Evolutionary conservation across 2,888 invertebrate genomes (phyloP), one percentile per base, ranked within the genome.

Genomic region (Petrophora chlorosata): DNA sequence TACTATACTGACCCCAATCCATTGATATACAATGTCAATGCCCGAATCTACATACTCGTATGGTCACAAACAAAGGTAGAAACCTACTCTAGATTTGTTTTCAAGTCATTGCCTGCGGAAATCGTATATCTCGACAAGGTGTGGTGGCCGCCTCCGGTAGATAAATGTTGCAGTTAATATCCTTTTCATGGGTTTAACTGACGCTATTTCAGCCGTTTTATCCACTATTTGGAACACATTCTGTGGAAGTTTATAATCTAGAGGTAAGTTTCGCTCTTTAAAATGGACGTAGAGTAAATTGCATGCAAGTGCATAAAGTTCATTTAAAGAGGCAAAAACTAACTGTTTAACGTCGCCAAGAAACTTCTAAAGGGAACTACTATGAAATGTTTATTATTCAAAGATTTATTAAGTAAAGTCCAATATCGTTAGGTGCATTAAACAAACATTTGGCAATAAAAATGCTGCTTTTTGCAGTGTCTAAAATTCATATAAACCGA

Each of bases 101-200:
- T 62, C 59, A 63, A 68, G 62, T 70, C 69, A 64, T 67, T 69
- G 64, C 62, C 55, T 65, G 63, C 66, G 65, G 56, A 67, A 62
- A 65, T 61, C 67, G 64, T 74, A 68, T 73, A 70, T 73, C 66
- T 66, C 53, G 57, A 51, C 61, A 54, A 72, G 69, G 65, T 65
- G 67, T 60, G 63, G 61, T 64, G 42, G 60, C 61, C 62, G 59
- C 58, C 61, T 57, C 58, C 47, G 49, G 53, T 63, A 72, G 68
- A 72, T 70, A 76, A 71, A 75, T 71, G 70, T 51, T 59, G 61
- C 68, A 66, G 63, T 73, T 73, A 73, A 76, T 73, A 65, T 66
- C 61, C 67, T 61, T 69, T 67, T 67, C 62, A 61, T 66, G 61
- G 61, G 61, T 70, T 67, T 49, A 70, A 63, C 65, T 57, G 64